Base-by-base conservation (phyloP, 2,888 invertebrate species). In the Dione juno region DNA sequence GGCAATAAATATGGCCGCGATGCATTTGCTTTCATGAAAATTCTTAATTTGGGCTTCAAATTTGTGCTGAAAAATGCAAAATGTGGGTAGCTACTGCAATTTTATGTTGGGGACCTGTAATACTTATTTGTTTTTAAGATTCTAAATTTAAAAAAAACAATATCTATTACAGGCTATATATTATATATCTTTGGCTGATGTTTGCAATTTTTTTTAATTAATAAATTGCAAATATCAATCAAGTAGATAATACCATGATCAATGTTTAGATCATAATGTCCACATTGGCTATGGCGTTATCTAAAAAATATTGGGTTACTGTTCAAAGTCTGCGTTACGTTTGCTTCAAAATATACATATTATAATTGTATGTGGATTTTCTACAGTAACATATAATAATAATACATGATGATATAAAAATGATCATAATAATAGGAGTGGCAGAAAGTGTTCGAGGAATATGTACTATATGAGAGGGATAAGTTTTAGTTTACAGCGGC, bases 401-500 rank as follows among this genome's bases (percentile, higher is more conserved):
- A 61, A 66, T n/a, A n/a, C n/a, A n/a, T n/a, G n/a, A 59, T 70
- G 52, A 58, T 70, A 70, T 70, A 41, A 57, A 69, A 64, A 66
- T 61, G 10, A 54, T 57, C 54, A 68, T 59, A 48, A 66, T 71
- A 70, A 76, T 77, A 78, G 75, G 73, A 75, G 77, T 77, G 77
- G 77, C 77, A 79, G 78, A 74, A 77, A 76, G 75, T 77, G 77
- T 78, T 77, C 74, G 78, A 78, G 77, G 57, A 57, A 37, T 77
- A 77, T 82, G 21, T 37, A 45, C 71, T 79, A 82, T 81, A 80
- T 85, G 82, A 85, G 90, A 92, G 92, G 93, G 91, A 92, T 92
- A 90, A 92, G 92, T 92, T 87, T 88, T 68, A 92, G 88, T 89
- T 90, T 90, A 88, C 91, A 93, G 91, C 88, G 78, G 78, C 81